Base-by-base conservation (phyloP, 2,888 invertebrate species). In the Formica aserva region DNA sequence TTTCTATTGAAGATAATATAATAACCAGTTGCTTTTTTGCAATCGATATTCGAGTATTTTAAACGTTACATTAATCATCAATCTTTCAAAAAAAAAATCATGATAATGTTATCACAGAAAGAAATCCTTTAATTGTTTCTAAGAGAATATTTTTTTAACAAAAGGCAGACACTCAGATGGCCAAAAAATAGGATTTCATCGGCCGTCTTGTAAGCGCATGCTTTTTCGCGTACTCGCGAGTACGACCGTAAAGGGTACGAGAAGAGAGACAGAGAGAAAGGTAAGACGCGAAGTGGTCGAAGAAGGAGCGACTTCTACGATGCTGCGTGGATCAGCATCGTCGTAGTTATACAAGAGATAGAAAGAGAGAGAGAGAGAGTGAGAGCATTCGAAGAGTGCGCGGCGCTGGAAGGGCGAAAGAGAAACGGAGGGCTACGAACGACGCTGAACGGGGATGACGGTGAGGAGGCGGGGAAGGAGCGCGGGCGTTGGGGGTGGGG, bases 401-500 rank as follows among this genome's bases (percentile, higher is more conserved):
- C 76, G 86, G 18, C 18, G 81, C 38, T 83, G 57, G 57, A 85
- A 82, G 74, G 86, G 63, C 81, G 75, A 74, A 45, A 85, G 60
- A 84, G 86, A 78, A 66, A 65, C 74, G 48, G 83, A 75, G 87
- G 87, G 76, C 76, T 76, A 72, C 80, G 82, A 84, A 85, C 71
- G 71, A 9, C 26, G 66, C 55, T 60, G 38, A 82, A 77, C 57
- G 84, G 85, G 84, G 83, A 60, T 67, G 66, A 83, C 66, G 84
- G 32, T 83, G 82, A 76, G 66, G 81, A 86, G 88, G 88, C 90
- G 88, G 91, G 87, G 88, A 90, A 88, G 91, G 92, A 66, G 69
- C 67, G 18, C 48, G 63, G 83, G 84, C 57, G 72, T 87, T 86
- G 90, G 91, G 91, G 91, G 93, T 91, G 93, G 92, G 92, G 92